Conservation (phyloP, 2,888 invertebrate species). For the Ormia ochracea region DNA sequence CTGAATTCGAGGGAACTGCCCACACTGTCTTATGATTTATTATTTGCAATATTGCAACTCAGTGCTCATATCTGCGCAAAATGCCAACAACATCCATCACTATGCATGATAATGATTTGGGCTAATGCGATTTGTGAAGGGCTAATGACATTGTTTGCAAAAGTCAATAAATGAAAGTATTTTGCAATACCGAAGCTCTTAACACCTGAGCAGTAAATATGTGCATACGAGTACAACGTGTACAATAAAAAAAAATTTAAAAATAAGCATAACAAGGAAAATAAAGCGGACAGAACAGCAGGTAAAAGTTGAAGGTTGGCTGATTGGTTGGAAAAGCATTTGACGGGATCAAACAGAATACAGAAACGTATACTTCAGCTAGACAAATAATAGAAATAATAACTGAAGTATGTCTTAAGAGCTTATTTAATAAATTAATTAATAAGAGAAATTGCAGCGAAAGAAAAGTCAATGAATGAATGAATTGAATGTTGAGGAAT, state of each 20-base stretch:
- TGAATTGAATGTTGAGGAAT: constrained; percentile 6
- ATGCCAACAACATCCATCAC: neutral
- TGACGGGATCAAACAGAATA: constrained; percentile 1
- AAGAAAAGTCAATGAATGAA: neutral
- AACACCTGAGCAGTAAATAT: constrained; percentile 15
- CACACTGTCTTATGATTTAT: too few relatives aligned
- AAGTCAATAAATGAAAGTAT: constrained; percentile 35
- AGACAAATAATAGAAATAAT: constrained; percentile 38
- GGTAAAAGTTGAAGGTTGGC: constrained; percentile 41
- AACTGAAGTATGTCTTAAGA: constrained; percentile 11
- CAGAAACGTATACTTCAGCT: neutral
- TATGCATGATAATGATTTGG: constrained; percentile 64
- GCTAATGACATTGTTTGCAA: constrained; percentile 68
- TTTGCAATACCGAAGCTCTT: constrained; percentile 18
- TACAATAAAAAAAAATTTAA: too few relatives aligned
- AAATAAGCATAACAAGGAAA: neutral
- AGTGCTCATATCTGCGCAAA: too few relatives aligned
- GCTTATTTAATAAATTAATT: constrained; percentile 19
- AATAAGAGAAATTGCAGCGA: neutral
- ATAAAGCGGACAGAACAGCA: neutral
- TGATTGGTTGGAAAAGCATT: constrained; percentile 23
- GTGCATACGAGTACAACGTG: too few relatives aligned
- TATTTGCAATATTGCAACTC: too few relatives aligned
- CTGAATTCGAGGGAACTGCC: too few relatives aligned
- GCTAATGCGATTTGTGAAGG: constrained; percentile 69